These are phyloP conservation scores for Coptodon bakossiorum DNA, from an alignment of 2,113 vertebrate species.

Conservation along the genomic window DNA sequence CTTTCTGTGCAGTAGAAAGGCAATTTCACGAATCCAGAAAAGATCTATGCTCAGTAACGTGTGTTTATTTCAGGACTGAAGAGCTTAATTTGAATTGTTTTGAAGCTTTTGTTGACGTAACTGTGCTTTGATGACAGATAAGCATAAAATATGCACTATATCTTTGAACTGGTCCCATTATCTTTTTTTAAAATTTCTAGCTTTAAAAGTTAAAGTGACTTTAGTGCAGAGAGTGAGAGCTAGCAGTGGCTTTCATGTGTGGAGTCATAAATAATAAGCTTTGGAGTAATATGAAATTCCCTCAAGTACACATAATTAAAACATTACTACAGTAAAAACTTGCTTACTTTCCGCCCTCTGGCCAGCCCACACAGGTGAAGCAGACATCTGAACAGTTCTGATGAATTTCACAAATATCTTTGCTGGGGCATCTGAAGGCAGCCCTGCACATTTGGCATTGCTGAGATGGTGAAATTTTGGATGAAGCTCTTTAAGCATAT, in stretches of 20 bases:
- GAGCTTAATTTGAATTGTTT: not conserved
- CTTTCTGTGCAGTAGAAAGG: not conserved
- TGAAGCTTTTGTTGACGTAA: not conserved
- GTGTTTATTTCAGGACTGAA: not conserved
- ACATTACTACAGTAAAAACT: not conserved
- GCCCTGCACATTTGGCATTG: not conserved
- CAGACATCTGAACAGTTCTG: not conserved
- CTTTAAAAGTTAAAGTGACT: not conserved
- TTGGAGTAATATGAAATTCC: not conserved
- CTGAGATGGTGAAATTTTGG: conserved; percentile 34
- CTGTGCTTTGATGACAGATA: not conserved
- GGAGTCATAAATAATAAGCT: not conserved
- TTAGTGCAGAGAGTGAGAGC: not conserved
- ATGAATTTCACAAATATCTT: conserved; percentile 3
- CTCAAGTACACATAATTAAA: conserved; percentile 24
- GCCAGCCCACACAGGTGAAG: conserved; percentile 1
- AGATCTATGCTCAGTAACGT: not conserved
- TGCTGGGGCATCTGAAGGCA: not conserved
- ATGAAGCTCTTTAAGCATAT: conserved; percentile 44
- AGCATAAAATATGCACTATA: not conserved
- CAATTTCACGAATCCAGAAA: not conserved
- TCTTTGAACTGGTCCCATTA: not conserved
- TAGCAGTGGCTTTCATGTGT: not conserved
- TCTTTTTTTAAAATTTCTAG: not conserved
- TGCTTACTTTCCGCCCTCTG: not conserved